phyloP scores from a whole-genome alignment of 2,797 vertebrate species.

The Loriculus beryllinus region DNA sequence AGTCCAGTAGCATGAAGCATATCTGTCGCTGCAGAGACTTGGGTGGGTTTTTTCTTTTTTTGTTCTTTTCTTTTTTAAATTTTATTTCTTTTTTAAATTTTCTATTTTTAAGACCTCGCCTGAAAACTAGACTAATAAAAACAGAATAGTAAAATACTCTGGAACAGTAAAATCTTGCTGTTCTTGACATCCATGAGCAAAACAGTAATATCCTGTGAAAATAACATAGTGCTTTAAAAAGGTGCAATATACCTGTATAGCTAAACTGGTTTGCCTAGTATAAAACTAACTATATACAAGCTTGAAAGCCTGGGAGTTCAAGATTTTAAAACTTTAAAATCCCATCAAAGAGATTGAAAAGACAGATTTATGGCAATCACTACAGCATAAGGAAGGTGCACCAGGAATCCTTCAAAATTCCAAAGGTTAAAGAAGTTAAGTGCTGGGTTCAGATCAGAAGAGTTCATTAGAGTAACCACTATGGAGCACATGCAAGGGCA shows the following conservation, averaged over 20 bases:
- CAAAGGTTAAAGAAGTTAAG: slow-evolving; percentile 77
- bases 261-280: slow-evolving; percentile 76
- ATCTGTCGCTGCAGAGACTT: slow-evolving; percentile 62
- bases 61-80: slow-evolving; percentile 41
- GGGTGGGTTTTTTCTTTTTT: slow-evolving; percentile 58
- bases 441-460: slow-evolving; percentile 79
- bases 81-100: slow-evolving; percentile 42
- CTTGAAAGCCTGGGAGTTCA: slow-evolving; percentile 76
- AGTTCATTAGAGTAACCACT: slow-evolving; percentile 74
- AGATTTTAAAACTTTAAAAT: slow-evolving; percentile 80
- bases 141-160: slow-evolving; percentile 79
- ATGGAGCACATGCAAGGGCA: slow-evolving; percentile 74
- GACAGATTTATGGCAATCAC: slow-evolving; percentile 77
- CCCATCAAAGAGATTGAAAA: slow-evolving; percentile 78
- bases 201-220: slow-evolving; percentile 79
- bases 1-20: slow-evolving; percentile 64
- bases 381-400: slow-evolving; percentile 84
- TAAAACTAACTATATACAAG: slow-evolving; percentile 83
- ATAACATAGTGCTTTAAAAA: slow-evolving; percentile 81
- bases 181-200: slow-evolving; percentile 82
- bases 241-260: slow-evolving; percentile 79
- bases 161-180: slow-evolving; percentile 79
- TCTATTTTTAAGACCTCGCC: slow-evolving; percentile 72
- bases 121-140: slow-evolving; percentile 82
- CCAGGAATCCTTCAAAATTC: slow-evolving; percentile 80